Conservation (phyloP, 2,113 vertebrate species). For the Oncorhynchus clarkii region DNA sequence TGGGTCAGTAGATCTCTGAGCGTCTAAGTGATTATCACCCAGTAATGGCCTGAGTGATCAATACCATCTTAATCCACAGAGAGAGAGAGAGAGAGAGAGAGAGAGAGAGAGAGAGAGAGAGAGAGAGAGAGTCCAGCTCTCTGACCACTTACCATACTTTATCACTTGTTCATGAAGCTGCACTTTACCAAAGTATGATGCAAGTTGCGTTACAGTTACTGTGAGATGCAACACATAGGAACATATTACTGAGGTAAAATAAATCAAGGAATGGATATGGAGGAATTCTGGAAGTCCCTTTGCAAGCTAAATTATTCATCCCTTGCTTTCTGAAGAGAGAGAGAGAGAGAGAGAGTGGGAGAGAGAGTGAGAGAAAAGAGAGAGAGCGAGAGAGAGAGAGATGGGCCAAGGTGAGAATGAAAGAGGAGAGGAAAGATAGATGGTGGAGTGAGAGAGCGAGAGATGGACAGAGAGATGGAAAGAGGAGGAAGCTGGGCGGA, state of each 20-base stretch:
- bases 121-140: constrained; percentile 2
- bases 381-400: not conserved
- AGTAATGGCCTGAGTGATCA: constrained; percentile 7
- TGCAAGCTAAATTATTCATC: constrained; percentile 33
- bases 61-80: not conserved
- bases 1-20: constrained; percentile 6
- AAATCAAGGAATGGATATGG: constrained; percentile 12
- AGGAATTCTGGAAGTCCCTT: constrained; percentile 9
- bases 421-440: constrained; percentile 10
- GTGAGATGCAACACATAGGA: not conserved
- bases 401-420: not conserved
- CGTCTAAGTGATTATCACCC: not conserved
- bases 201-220: not conserved
- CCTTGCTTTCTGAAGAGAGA: constrained; percentile 1
- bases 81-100: not conserved
- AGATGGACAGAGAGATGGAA: constrained; percentile 11
- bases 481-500: not conserved
- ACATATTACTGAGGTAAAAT: not conserved
- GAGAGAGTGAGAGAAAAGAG: not conserved
- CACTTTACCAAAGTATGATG: not conserved
- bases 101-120: constrained; percentile 1
- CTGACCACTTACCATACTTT: not conserved
- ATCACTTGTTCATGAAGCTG: not conserved
- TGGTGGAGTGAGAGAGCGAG: not conserved
- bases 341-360: constrained; percentile 5